A percentile compares a stretch with the other conserved stretches of the same genome.
These are phyloP conservation scores for Drosophila melanosoma DNA, from an alignment of 2,888 invertebrate species.

Conservation along the genomic window DNA sequence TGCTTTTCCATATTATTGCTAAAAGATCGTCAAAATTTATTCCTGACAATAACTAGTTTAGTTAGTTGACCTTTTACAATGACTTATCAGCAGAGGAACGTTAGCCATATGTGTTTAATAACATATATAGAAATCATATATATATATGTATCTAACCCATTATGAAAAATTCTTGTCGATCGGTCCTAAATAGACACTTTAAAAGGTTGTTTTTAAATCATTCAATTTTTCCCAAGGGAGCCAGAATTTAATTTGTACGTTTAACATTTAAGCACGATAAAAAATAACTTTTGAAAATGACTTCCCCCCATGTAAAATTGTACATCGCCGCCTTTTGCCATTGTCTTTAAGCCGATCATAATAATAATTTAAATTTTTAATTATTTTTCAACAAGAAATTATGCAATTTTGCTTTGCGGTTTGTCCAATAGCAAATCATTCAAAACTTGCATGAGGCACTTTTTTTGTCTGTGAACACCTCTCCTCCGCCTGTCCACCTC, in stretches of 20 bases:
- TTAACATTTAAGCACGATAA: not conserved
- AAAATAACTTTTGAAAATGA: not conserved
- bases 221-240: not conserved
- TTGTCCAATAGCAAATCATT: conserved; percentile 11
- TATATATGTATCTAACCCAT: not conserved
- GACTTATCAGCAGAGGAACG: not conserved
- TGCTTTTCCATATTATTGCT: not conserved
- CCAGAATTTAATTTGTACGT: too few species aligned
- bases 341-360: conserved; percentile 13
- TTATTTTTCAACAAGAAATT: conserved; percentile 35
- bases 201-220: not conserved
- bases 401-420: conserved; percentile 38
- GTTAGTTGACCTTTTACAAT: not conserved
- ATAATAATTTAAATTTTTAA: conserved; percentile 26
- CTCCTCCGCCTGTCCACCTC: not conserved
- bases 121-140: not conserved
- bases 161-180: too few species aligned
- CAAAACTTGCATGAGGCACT: conserved; percentile 53
- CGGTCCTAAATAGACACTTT: not conserved
- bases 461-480: conserved; percentile 11
- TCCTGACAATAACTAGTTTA: not conserved
- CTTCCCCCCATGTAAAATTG: not conserved
- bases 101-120: not conserved
- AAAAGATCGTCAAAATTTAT: not conserved
- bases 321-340: conserved; percentile 1